Evolutionary conservation across 1,140 invertebrate species (phyloP).

Genomic region (Trichonephila inaurata): DNA sequence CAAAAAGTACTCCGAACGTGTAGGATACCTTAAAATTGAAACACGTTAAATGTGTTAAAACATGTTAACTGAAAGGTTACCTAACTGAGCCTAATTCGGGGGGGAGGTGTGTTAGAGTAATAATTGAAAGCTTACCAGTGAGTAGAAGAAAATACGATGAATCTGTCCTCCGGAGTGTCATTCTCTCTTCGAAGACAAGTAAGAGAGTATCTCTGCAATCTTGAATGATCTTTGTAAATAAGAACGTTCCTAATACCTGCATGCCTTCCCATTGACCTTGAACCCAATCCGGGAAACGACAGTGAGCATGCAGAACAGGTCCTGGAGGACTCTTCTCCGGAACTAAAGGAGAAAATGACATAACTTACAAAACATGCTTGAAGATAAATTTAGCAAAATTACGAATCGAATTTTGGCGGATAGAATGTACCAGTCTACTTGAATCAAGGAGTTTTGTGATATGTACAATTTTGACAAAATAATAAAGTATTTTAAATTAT

Average conservation of each 20-base stretch:
- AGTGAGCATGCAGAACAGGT: slow-evolving; percentile 77
- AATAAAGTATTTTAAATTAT: no score
- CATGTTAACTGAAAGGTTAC: no score
- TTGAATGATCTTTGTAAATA: slow-evolving; percentile 85
- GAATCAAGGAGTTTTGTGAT: neutral
- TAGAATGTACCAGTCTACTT: no score
- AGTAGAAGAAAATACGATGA: slow-evolving; percentile 82
- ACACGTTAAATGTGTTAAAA: no score
- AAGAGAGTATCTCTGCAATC: slow-evolving; percentile 85
- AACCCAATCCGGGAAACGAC: slow-evolving; percentile 85
- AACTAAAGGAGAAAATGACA: slow-evolving; percentile 27
- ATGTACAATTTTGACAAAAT: neutral
- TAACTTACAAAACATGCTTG: no score
- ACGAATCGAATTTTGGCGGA: no score
- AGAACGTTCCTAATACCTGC: slow-evolving; percentile 84
- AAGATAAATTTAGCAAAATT: no score
- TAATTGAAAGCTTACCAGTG: slow-evolving; percentile 82
- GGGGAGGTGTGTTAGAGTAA: no score
- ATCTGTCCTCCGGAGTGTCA: slow-evolving; percentile 81
- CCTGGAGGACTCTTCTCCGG: slow-evolving; percentile 77
- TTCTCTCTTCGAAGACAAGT: slow-evolving; percentile 82
- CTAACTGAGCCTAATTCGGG: no score
- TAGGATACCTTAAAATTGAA: no score
- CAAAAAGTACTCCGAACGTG: no score
- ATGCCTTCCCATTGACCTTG: slow-evolving; percentile 86